Base-by-base conservation (phyloP, 1,140 invertebrate genomes). In the Eurosta solidaginis region DNA sequence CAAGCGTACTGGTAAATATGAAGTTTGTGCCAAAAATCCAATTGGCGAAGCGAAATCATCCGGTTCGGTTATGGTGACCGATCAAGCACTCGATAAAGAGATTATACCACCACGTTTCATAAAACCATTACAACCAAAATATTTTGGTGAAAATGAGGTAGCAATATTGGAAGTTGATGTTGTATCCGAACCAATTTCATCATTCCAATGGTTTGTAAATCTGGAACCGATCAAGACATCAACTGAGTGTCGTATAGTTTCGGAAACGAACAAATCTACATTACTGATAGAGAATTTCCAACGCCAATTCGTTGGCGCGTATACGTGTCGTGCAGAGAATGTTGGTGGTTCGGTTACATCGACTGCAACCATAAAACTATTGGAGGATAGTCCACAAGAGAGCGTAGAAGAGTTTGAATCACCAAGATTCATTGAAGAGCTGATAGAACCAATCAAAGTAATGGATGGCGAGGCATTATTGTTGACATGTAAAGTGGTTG, bases 391-490 rank as follows among this genome's bases (percentile, higher is more conserved):
- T 80, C 87, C 89, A 73, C 90, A 91, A 86, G 90, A 92, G 83
- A 89, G 92, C 80, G 88, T 90, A 1, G 82, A 90, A 29, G 92
- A 93, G 85, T 89, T 93, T 25, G 89, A 91, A 81, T 92, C 93
- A 22, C 96, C 96, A 25, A 90, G 91, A 80, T 96, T 97, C 81
- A 89, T 92, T 17, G 92, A 91, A 82, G 91, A 91, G 82, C 89
- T 96, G 73, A 77, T 83, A 14, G 90, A 91, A 59, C 92, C 93
- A 20, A 88, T 93, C 1, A 92, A 93, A 82, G 93, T 98, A 7
- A 98, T 98, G 96, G 96, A 98, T 88, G 96, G 96, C 50, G 96
- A 98, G 84, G 92, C 94, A 83, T 94, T 96, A 29, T 90, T 92
- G 80, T 91, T 98, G 52, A 92, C 89, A 77, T 96, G 94, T 82